Percentiles rank a stretch among this genome's conserved stretches.
These are phyloP conservation scores for Alouatta palliata DNA, from an alignment of 2,113 vertebrate species.

Conservation along the genomic window DNA sequence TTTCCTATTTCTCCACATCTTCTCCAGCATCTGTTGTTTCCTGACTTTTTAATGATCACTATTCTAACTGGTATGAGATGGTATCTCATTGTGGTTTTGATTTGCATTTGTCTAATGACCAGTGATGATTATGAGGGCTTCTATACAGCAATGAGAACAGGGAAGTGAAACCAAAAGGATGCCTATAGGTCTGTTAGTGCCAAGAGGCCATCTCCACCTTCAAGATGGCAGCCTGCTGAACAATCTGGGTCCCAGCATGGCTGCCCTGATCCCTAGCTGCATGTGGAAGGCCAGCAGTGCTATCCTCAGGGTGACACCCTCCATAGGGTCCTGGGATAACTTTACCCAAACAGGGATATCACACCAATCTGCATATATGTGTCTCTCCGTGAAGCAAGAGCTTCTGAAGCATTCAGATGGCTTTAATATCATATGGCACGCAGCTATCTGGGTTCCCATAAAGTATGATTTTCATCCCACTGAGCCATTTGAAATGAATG, in stretches of 20 bases:
- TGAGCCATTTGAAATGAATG: slow-evolving; percentile 25
- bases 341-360: background rate
- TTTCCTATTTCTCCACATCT: too few species aligned
- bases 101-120: too few species aligned
- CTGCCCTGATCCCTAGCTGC: background rate
- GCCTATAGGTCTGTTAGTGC: background rate
- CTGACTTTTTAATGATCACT: too few species aligned
- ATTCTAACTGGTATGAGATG: too few species aligned
- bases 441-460: background rate
- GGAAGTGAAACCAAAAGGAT: background rate
- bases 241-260: background rate
- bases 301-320: background rate
- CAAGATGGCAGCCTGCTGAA: background rate
- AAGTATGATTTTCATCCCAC: background rate
- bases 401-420: background rate
- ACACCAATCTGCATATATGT: background rate
- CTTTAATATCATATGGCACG: background rate
- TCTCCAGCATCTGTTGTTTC: too few species aligned
- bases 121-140: background rate
- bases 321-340: background rate
- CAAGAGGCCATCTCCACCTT: background rate
- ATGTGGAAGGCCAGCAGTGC: background rate
- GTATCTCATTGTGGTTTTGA: too few species aligned
- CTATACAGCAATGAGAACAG: background rate
- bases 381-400: slow-evolving; percentile 12